phyloP scores from a whole-genome alignment of 92 coral and sea anemone genomes.

The Micromussa lordhowensis region DNA sequence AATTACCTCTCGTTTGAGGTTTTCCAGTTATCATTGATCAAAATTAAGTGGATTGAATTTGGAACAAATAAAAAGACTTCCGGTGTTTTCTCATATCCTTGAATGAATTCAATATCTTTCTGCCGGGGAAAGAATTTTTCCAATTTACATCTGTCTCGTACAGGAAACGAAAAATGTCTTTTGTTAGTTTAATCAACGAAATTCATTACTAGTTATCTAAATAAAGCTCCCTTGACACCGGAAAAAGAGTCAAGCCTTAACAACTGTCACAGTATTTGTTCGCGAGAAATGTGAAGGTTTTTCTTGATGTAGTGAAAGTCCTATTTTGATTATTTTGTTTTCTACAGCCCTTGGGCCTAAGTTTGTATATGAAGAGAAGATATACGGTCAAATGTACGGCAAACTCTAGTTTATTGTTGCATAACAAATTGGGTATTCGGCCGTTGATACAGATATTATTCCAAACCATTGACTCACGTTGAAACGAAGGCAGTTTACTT shows the following conservation, averaged over 20 bases:
- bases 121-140: not conserved
- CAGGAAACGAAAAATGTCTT: constrained; percentile 21
- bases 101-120: constrained; percentile 18
- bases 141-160: constrained; percentile 16
- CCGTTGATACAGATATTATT: not conserved
- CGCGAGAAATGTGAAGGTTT: not conserved
- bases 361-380: not conserved
- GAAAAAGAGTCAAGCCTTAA: not conserved
- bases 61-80: not conserved
- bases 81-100: constrained; percentile 13
- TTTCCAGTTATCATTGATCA: not conserved
- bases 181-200: constrained; percentile 18
- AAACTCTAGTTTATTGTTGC: not conserved
- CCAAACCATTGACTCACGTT: not conserved
- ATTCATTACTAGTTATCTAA: constrained; percentile 4
- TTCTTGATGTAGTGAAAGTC: not conserved
- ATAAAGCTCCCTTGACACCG: not conserved
- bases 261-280: constrained; percentile 10
- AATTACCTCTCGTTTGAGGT: constrained; percentile 4
- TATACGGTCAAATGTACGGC: not conserved
- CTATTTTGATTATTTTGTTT: not conserved
- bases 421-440: not conserved
- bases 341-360: not conserved
- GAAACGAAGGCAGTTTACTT: not conserved
- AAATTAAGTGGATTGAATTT: constrained; percentile 11